Evolutionary conservation across 2,113 vertebrate species (phyloP).

Genomic region (Eolophus roseicapilla): DNA sequence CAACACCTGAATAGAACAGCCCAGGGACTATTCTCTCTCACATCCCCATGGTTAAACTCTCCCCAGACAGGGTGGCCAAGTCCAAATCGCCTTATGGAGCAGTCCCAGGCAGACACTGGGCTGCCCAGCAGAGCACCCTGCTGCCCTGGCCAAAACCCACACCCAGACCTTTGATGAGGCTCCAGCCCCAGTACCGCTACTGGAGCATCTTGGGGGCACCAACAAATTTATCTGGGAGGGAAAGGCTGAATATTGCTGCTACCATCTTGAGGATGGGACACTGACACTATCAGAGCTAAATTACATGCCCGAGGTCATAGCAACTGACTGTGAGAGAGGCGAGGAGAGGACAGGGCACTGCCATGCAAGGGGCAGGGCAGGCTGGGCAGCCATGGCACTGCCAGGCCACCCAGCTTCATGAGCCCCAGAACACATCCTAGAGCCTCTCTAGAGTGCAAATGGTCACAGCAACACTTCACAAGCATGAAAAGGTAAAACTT

Average conservation of each 20-base stretch:
- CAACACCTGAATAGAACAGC: background rate
- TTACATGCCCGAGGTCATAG: accelerated
- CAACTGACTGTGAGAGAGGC: background rate
- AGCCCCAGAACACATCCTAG: background rate
- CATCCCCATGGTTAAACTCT: background rate
- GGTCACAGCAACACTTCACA: background rate
- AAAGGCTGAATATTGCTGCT: background rate
- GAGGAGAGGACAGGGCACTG: background rate
- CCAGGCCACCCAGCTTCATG: background rate
- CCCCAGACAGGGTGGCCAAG: background rate
- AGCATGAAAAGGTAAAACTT: background rate
- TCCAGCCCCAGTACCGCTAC: accelerated
- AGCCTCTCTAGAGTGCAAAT: background rate
- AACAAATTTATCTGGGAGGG: background rate
- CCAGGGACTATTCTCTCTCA: background rate
- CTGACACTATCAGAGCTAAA: background rate
- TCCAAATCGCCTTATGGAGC: background rate
- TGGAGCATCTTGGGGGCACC: background rate
- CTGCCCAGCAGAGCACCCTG: background rate
- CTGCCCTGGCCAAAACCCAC: background rate
- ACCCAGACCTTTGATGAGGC: no score
- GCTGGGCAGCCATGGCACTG: background rate
- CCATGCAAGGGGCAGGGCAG: no score
- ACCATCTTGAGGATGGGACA: background rate
- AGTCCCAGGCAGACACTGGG: background rate